Percentiles rank a stretch among this genome's conserved stretches.
Evolutionary conservation across 2,113 vertebrate species (phyloP).

Genomic region (Phaethon lepturus): DNA sequence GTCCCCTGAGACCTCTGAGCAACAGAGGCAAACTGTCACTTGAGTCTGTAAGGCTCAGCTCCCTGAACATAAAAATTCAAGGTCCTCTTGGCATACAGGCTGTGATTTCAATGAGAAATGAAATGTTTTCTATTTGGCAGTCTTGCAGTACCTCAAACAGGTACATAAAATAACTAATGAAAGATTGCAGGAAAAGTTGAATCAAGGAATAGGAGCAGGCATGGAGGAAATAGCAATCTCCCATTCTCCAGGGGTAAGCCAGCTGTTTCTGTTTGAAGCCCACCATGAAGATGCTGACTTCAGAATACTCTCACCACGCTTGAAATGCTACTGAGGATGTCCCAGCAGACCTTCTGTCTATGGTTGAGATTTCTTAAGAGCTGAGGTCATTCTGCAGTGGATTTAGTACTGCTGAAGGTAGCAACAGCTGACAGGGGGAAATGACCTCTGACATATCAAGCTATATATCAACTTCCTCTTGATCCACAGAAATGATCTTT

Average conservation of each 20-base stretch:
- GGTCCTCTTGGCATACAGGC: background rate
- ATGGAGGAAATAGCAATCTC: background rate
- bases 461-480: slow-evolving; percentile 37
- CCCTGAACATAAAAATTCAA: background rate
- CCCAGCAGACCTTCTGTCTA: background rate
- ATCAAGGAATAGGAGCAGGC: background rate
- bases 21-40: background rate
- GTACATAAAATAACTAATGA: background rate
- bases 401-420: background rate
- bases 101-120: background rate
- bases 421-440: background rate
- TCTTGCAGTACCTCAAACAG: background rate
- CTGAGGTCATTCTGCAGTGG: background rate
- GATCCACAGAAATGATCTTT: slow-evolving; percentile 32
- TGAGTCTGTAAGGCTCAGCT: background rate
- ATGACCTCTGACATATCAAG: slow-evolving; percentile 20
- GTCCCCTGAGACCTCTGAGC: background rate
- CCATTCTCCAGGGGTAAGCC: background rate
- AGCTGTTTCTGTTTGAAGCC: background rate
- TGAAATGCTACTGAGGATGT: background rate
- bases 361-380: background rate
- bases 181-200: no score
- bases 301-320: background rate
- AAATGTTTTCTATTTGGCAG: background rate
- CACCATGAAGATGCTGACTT: background rate